Conservation (phyloP, 2,888 invertebrate species). For the Emmelina monodactyla region DNA sequence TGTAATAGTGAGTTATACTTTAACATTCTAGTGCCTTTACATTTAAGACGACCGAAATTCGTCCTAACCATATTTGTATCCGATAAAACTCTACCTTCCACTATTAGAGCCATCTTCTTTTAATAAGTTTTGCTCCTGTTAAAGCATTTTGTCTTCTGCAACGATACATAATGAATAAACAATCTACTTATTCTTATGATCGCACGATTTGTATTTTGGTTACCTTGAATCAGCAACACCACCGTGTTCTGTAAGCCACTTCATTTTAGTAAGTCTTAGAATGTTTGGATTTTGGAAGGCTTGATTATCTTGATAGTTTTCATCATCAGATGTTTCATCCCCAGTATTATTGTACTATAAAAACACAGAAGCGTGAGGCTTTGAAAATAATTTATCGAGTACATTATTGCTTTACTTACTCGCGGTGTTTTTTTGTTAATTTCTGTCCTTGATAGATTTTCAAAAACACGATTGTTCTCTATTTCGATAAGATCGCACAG, state of each 20-base stretch:
- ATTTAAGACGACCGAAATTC: too few species aligned
- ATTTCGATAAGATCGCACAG: too few species aligned
- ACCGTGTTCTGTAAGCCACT: constrained; percentile 44
- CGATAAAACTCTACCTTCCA: too few species aligned
- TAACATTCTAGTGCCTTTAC: too few species aligned
- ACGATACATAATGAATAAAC: constrained; percentile 31
- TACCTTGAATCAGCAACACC: constrained; percentile 42
- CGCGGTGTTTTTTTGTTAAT: too few species aligned
- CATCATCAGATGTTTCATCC: constrained; percentile 20
- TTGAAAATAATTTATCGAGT: background rate
- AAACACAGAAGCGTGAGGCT: background rate
- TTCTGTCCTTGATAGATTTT: too few species aligned
- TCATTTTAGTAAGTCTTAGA: constrained; percentile 47
- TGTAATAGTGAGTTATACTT: too few species aligned
- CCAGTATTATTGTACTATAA: too few species aligned
- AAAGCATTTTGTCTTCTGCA: constrained; percentile 48
- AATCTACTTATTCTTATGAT: constrained; percentile 1
- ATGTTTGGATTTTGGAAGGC: constrained; percentile 32
- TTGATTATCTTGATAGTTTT: constrained; percentile 17
- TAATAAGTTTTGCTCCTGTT: constrained; percentile 39
- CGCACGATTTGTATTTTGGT: constrained; percentile 4
- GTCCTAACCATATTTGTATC: too few species aligned
- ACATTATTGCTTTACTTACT: too few species aligned
- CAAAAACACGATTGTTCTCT: too few species aligned
- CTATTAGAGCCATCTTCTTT: constrained; percentile 14